A percentile compares a stretch with the other conserved stretches of the same genome.
These are phyloP conservation scores for Cetonia aurata DNA, from an alignment of 2,888 invertebrate species.

Conservation along the genomic window DNA sequence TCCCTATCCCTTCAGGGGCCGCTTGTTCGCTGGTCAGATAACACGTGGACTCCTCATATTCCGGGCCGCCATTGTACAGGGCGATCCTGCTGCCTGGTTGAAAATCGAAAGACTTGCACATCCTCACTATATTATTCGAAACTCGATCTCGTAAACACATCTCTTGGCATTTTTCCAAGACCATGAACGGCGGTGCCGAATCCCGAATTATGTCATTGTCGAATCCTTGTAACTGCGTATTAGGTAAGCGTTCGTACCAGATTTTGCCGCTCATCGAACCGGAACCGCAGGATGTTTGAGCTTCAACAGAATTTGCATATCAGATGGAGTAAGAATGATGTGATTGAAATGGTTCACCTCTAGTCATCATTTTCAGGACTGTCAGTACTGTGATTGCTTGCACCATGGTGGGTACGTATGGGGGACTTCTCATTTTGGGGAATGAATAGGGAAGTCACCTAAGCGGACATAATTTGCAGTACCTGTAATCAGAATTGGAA, in stretches of 20 bases:
- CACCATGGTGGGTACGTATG: constrained; percentile 77
- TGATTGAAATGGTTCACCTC: constrained; percentile 71
- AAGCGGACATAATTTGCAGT: constrained; percentile 64
- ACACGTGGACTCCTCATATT: constrained; percentile 90
- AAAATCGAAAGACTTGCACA: constrained; percentile 91
- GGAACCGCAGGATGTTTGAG: constrained; percentile 92
- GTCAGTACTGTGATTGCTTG: constrained; percentile 88
- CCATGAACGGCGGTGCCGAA: constrained; percentile 86
- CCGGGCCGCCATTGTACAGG: constrained; percentile 82
- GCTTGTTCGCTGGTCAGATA: constrained; percentile 88
- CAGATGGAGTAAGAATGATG: constrained; percentile 50
- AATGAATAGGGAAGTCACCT: constrained; percentile 54
- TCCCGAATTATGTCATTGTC: constrained; percentile 91
- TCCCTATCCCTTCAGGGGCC: constrained; percentile 89
- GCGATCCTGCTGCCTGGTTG: constrained; percentile 89
- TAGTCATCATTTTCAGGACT: constrained; percentile 84
- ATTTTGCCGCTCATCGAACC: constrained; percentile 83
- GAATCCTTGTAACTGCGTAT: constrained; percentile 90
- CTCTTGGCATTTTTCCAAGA: constrained; percentile 88
- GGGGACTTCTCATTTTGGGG: constrained; percentile 73
- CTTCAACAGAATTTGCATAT: constrained; percentile 65
- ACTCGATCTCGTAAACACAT: constrained; percentile 85
- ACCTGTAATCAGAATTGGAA: constrained; percentile 54
- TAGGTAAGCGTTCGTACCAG: constrained; percentile 89
- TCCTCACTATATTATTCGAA: constrained; percentile 84